Evolutionary conservation across 2,797 vertebrate genomes (phyloP).

Genomic region (Nasua narica): DNA sequence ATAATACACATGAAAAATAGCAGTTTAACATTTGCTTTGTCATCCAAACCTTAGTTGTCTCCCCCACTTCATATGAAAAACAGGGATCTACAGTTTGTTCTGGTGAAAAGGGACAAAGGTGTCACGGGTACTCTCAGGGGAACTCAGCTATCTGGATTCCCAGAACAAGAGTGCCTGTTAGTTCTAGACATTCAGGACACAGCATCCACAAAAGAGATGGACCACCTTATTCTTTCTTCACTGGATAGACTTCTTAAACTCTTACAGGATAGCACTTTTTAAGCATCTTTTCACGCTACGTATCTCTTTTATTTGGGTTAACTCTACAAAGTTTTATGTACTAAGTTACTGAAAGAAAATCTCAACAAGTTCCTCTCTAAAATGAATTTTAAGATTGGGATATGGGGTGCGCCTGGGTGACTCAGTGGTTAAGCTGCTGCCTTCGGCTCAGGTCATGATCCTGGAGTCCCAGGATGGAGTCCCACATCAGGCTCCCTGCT

Average conservation of each 20-base stretch:
- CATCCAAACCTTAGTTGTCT: background rate
- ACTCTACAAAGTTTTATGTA: background rate
- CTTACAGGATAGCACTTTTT: background rate
- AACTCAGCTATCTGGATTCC: no score
- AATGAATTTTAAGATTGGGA: background rate
- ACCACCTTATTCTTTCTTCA: background rate
- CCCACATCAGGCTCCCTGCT: no score
- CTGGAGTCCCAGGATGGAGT: no score
- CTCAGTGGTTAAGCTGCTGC: no score
- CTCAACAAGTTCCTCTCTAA: background rate
- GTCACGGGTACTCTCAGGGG: background rate
- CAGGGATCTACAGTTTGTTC: background rate
- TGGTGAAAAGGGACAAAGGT: background rate
- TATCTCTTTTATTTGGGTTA: background rate
- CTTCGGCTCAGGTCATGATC: no score
- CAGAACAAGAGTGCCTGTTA: background rate
- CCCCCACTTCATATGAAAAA: background rate
- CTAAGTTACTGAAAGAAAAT: background rate
- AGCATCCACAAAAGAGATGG: rapidly evolving
- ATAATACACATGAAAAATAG: background rate
- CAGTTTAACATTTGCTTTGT: background rate
- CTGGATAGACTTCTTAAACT: background rate
- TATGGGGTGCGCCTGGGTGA: background rate
- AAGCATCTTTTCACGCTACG: background rate
- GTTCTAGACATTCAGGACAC: background rate